phyloP scores from a whole-genome alignment of 2,888 invertebrate species.

The Ptilodon capucinus region DNA sequence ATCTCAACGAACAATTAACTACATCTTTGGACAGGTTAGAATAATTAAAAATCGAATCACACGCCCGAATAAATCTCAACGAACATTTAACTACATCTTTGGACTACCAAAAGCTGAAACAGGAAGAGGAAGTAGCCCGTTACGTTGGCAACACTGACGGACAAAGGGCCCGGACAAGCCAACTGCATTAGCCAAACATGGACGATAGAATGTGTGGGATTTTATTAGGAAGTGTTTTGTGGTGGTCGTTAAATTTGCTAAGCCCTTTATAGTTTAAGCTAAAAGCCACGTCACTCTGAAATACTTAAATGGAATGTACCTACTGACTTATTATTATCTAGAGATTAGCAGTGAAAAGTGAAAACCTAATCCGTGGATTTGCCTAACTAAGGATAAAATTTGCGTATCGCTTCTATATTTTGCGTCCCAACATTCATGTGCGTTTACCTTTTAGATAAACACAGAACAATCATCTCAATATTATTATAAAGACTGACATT shows the following conservation, averaged over 20 bases:
- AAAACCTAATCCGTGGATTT: too few species aligned
- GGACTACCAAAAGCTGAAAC: constrained; percentile 16
- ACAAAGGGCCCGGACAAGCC: constrained; percentile 19
- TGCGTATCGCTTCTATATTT: too few species aligned
- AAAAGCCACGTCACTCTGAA: too few species aligned
- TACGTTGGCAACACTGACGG: constrained; percentile 21
- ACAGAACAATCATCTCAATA: too few species aligned
- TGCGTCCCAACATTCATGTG: too few species aligned
- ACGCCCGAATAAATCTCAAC: constrained; percentile 21
- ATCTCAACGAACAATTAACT: constrained; percentile 24
- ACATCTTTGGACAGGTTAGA: constrained; percentile 15
- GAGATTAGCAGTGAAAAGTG: too few species aligned
- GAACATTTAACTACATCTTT: constrained; percentile 28
- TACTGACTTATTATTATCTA: too few species aligned
- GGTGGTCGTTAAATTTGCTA: not conserved
- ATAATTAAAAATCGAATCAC: constrained; percentile 9
- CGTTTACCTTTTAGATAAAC: too few species aligned
- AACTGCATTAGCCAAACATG: constrained; percentile 30
- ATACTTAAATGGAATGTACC: too few species aligned
- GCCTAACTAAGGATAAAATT: too few species aligned
- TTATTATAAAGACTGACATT: too few species aligned
- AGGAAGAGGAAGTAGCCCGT: constrained; percentile 35
- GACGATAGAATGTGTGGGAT: not conserved
- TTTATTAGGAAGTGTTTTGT: not conserved
- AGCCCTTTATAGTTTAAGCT: too few species aligned